These are phyloP conservation scores for Helobdella robusta DNA, from an alignment of 2,888 invertebrate species.

Conservation along the genomic window DNA sequence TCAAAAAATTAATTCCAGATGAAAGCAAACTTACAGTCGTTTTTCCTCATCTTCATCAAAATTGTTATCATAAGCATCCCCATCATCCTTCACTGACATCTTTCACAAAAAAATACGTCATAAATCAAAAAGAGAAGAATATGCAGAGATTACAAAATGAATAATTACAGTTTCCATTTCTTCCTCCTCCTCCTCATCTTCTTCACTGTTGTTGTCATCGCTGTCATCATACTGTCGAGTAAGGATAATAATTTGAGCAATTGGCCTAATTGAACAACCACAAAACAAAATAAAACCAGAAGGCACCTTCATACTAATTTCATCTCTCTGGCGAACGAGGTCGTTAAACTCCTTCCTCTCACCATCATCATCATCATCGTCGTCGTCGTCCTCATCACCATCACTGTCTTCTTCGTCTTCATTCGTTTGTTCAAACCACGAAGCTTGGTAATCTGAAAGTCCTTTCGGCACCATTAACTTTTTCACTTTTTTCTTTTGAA, in stretches of 20 bases:
- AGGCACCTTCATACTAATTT: too few species aligned
- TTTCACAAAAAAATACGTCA: neutral
- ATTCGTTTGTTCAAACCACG: slow-evolving; percentile 56
- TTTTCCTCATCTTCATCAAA: slow-evolving; percentile 22
- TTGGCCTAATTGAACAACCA: too few species aligned
- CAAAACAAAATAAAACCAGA: too few species aligned
- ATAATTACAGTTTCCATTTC: slow-evolving; percentile 24
- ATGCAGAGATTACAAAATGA: neutral
- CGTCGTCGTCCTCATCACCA: slow-evolving; percentile 18
- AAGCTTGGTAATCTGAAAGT: slow-evolving; percentile 91
- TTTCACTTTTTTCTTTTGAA: slow-evolving; percentile 47
- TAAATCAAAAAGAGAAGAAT: neutral
- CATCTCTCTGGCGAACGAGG: too few species aligned
- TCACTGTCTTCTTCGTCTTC: slow-evolving; percentile 49
- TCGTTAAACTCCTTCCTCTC: too few species aligned
- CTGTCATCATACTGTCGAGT: too few species aligned
- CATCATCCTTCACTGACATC: slow-evolving; percentile 4
- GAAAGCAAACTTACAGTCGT: slow-evolving; percentile 19
- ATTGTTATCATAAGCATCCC: neutral
- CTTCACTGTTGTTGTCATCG: too few species aligned
- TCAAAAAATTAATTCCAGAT: neutral
- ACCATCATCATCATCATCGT: slow-evolving; percentile 13
- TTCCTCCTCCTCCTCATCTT: slow-evolving; percentile 25
- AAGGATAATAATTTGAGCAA: too few species aligned
- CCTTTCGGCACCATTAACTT: slow-evolving; percentile 78